Evolutionary conservation across 2,113 vertebrate genomes (phyloP).

Genomic region (Seriola aureovittata): DNA sequence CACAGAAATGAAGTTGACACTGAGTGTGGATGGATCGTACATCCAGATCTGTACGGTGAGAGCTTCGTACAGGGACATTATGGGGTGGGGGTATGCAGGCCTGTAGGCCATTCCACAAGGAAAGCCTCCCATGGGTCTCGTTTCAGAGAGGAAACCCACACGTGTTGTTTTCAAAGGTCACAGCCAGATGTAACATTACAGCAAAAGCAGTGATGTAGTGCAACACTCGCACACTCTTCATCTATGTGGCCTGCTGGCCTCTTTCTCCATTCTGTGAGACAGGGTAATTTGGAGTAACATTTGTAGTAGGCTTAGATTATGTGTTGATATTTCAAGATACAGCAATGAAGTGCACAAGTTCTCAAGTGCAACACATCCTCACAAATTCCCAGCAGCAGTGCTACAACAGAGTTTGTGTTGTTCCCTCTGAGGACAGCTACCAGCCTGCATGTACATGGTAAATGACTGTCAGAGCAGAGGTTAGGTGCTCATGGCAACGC

Average conservation of each 20-base stretch:
- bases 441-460: conserved; percentile 40
- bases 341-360: conserved; percentile 23
- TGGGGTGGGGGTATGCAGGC: conserved; percentile 12
- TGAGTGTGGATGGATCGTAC: conserved; percentile 33
- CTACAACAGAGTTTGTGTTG: conserved; percentile 17
- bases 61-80: conserved; percentile 48
- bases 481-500: conserved; percentile 38
- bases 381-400: conserved; percentile 18
- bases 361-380: conserved; percentile 26
- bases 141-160: conserved; percentile 67
- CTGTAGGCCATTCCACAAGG: conserved; percentile 46
- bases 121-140: conserved; percentile 56
- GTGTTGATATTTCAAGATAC: conserved; percentile 30
- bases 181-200: conserved; percentile 54
- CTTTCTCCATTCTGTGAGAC: conserved; percentile 9
- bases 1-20: conserved; percentile 45
- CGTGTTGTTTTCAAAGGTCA: conserved; percentile 75
- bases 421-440: conserved; percentile 42
- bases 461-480: conserved; percentile 59
- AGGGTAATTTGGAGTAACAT: conserved; percentile 46
- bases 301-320: conserved; percentile 44
- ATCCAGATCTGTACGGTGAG: conserved; percentile 9
- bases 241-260: conserved; percentile 33
- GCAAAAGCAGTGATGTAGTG: conserved; percentile 53
- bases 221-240: conserved; percentile 38